A percentile compares a stretch with the other conserved stretches of the same genome.
Evolutionary conservation across 1,140 invertebrate species (phyloP).

Genomic region (Cephus cinctus): DNA sequence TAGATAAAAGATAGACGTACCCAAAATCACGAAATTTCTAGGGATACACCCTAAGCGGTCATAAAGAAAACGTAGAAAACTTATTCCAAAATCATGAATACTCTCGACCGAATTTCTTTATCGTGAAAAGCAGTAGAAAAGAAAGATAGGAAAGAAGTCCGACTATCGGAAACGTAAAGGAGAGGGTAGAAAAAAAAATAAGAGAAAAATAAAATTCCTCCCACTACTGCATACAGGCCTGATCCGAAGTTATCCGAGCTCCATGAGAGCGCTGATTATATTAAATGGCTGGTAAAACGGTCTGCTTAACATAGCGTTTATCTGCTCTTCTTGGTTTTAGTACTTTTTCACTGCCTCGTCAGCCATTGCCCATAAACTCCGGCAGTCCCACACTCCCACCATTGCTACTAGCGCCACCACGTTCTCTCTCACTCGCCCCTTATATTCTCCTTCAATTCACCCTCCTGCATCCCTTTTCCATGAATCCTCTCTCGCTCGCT

Average conservation of each 20-base stretch:
- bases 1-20: too few relatives aligned
- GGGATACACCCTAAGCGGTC: too few relatives aligned
- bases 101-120: too few relatives aligned
- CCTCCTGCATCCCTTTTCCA: conserved; percentile 19
- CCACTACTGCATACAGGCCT: conserved; percentile 18
- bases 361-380: conserved; percentile 54
- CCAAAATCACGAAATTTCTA: too few relatives aligned
- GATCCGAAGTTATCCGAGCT: conserved; percentile 36
- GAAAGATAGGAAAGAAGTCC: neutral
- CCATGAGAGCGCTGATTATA: conserved; percentile 50
- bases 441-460: conserved; percentile 12
- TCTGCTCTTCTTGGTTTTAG: conserved; percentile 55
- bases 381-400: neutral
- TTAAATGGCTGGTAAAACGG: conserved; percentile 55
- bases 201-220: too few relatives aligned
- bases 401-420: neutral
- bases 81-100: too few relatives aligned
- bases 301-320: conserved; percentile 57
- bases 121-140: too few relatives aligned
- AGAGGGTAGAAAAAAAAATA: neutral
- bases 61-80: too few relatives aligned
- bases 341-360: conserved; percentile 57
- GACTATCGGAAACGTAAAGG: neutral
- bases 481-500: conserved; percentile 18
- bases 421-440: conserved; percentile 9